phyloP scores from a whole-genome alignment of 2,888 invertebrate genomes.

The Panzeria rudis region DNA sequence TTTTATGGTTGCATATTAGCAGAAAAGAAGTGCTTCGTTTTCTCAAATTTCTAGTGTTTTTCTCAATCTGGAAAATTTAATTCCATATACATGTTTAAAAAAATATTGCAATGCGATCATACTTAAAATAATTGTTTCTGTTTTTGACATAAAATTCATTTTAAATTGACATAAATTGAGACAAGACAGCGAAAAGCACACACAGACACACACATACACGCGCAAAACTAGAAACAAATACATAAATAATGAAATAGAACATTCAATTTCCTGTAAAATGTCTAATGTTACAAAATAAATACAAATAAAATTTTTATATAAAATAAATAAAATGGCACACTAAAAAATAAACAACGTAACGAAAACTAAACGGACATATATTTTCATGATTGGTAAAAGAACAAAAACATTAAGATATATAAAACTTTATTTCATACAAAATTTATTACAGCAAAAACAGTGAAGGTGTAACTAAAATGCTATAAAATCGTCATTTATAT shows the following conservation, averaged over 20 bases:
- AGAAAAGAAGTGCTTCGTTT: not conserved
- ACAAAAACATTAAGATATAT: constrained; percentile 10
- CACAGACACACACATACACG: not conserved
- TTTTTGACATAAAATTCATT: constrained; percentile 52
- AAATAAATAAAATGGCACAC: constrained; percentile 43
- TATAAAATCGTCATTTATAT: not conserved
- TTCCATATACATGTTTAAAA: not conserved
- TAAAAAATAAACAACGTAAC: constrained; percentile 23
- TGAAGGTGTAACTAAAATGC: constrained; percentile 24
- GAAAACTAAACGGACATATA: constrained; percentile 63
- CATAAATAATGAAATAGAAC: constrained; percentile 53
- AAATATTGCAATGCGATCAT: not conserved
- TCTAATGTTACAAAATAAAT: constrained; percentile 64
- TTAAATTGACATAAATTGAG: constrained; percentile 56
- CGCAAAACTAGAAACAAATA: constrained; percentile 2
- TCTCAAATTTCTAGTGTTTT: not conserved
- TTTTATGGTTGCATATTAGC: too few relatives aligned
- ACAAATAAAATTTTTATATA: constrained; percentile 38
- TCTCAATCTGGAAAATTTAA: not conserved
- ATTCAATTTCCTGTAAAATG: constrained; percentile 72
- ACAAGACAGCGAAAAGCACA: constrained; percentile 4
- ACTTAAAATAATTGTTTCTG: constrained; percentile 28
- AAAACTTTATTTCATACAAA: not conserved
- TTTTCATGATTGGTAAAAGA: constrained; percentile 64
- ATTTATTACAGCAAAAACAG: not conserved